Percentiles rank a stretch among this genome's conserved stretches.
These are phyloP conservation scores for Orthosia gothica DNA, from an alignment of 2,888 invertebrate genomes.

Conservation along the genomic window DNA sequence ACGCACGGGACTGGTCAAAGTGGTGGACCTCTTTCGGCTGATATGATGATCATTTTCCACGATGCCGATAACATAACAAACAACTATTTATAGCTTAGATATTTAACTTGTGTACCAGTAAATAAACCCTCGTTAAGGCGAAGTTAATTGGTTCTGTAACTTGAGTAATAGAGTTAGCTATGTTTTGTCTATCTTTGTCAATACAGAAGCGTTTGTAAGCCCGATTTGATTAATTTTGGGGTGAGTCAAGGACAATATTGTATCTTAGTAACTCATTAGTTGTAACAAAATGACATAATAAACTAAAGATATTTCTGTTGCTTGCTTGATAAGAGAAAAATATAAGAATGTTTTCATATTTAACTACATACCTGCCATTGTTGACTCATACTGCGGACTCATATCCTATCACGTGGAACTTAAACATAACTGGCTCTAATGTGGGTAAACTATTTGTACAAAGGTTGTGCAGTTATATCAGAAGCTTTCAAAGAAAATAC, in stretches of 20 bases:
- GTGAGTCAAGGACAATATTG: slow-evolving; percentile 24
- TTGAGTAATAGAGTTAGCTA: slow-evolving; percentile 38
- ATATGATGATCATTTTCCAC: too few species aligned
- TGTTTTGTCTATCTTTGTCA: slow-evolving; percentile 40
- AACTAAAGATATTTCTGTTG: not conserved
- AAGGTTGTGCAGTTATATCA: too few species aligned
- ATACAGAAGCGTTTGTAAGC: slow-evolving; percentile 21
- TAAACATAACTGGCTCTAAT: too few species aligned
- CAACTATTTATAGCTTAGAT: slow-evolving; percentile 2
- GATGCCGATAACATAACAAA: not conserved
- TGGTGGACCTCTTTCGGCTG: too few species aligned
- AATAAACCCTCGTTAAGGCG: slow-evolving; percentile 43
- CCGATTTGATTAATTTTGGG: slow-evolving; percentile 39
- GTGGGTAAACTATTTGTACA: too few species aligned
- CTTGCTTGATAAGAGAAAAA: not conserved
- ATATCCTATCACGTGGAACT: too few species aligned
- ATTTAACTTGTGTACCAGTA: slow-evolving; percentile 14
- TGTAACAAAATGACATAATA: not conserved
- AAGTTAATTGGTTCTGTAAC: slow-evolving; percentile 59
- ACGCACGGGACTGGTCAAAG: too few species aligned
- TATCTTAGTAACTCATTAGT: not conserved
- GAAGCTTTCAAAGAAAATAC: too few species aligned
- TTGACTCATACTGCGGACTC: too few species aligned
- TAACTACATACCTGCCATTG: too few species aligned
- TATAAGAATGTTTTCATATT: too few species aligned